phyloP scores from a whole-genome alignment of 1,140 invertebrate genomes.

The Colletes gigas region DNA sequence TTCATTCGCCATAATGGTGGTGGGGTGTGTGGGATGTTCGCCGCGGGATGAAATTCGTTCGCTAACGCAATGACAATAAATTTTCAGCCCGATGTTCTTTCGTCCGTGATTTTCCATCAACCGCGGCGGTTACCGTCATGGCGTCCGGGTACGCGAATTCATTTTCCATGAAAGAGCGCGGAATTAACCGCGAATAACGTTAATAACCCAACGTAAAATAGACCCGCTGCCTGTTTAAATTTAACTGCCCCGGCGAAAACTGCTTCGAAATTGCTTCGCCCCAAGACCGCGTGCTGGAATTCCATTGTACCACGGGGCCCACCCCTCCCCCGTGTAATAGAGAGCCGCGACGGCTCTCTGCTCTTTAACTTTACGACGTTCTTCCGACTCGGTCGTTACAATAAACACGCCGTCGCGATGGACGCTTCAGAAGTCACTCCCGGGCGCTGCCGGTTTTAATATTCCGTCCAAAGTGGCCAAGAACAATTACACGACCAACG shows the following conservation, averaged over 20 bases:
- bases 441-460: conserved; percentile 56
- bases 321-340: conserved; percentile 52
- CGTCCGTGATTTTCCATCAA: conserved; percentile 29
- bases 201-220: conserved; percentile 58
- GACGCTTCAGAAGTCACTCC: conserved; percentile 58
- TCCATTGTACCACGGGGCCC: conserved; percentile 51
- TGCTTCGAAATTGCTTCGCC: conserved; percentile 55
- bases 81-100: conserved; percentile 10
- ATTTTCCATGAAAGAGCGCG: conserved; percentile 40
- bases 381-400: conserved; percentile 61
- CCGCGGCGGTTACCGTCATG: background rate
- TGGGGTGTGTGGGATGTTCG: background rate
- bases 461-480: conserved; percentile 59
- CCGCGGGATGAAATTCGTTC: background rate
- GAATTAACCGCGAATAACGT: conserved; percentile 58
- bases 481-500: conserved; percentile 58
- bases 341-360: conserved; percentile 20
- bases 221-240: conserved; percentile 54
- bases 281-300: conserved; percentile 45
- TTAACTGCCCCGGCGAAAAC: conserved; percentile 58
- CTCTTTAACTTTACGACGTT: conserved; percentile 65
- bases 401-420: conserved; percentile 63
- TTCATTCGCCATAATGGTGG: background rate
- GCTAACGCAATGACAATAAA: conserved; percentile 25
- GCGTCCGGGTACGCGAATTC: background rate